These are phyloP conservation scores for Corythornis madagascariensis DNA, from an alignment of 2,113 vertebrate species.

Conservation along the genomic window DNA sequence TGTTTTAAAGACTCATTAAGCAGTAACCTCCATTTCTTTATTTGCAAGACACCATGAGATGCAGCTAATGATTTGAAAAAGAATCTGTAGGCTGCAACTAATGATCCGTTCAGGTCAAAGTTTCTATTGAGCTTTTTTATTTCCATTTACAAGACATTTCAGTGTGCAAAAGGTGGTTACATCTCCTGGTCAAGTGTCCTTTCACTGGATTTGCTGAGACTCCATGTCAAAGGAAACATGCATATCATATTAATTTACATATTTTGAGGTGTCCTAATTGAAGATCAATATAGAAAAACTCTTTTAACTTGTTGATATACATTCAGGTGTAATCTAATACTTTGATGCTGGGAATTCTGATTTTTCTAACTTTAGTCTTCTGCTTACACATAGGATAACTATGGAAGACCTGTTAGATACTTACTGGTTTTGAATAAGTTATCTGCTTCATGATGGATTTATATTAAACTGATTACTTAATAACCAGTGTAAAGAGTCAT, in stretches of 20 bases:
- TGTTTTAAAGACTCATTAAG: conserved; percentile 70
- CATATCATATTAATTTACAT: not conserved
- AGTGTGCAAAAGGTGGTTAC: conserved; percentile 7
- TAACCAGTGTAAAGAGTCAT: not conserved
- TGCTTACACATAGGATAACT: not conserved
- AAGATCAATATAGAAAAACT: not conserved
- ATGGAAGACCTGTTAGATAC: not conserved
- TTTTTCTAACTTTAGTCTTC: not conserved
- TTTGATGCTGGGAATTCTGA: not conserved
- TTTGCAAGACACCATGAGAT: conserved; percentile 34
- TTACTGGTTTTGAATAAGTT: not conserved
- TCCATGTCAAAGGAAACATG: not conserved
- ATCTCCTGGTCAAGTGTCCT: conserved; percentile 11
- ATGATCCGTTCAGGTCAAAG: conserved; percentile 53
- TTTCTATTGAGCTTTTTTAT: conserved; percentile 59
- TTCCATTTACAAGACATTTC: conserved; percentile 64
- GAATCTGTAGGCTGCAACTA: conserved; percentile 50
- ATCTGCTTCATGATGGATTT: not conserved
- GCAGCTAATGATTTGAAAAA: conserved; percentile 66
- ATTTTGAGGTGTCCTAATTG: not conserved
- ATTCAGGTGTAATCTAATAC: not conserved
- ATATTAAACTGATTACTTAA: not conserved
- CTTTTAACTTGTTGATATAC: not conserved
- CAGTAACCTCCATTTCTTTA: conserved; percentile 14
- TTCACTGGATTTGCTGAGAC: conserved; percentile 37